Conservation (phyloP, 2,888 invertebrate species). For the Nycteola revayana region DNA sequence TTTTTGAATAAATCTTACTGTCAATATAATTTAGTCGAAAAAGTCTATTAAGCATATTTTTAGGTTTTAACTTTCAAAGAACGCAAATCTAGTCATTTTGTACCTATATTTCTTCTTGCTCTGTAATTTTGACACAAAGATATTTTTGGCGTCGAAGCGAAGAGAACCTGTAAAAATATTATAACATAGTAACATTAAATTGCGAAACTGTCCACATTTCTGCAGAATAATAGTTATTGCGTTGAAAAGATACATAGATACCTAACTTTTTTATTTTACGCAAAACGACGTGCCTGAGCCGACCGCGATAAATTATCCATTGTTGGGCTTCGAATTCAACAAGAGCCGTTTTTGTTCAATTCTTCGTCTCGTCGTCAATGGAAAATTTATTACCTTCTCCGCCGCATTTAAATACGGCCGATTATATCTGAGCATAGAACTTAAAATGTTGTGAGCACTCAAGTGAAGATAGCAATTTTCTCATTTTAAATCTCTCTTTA, state of each 20-base stretch:
- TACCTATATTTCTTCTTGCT: conserved; percentile 1
- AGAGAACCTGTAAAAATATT: too few relatives aligned
- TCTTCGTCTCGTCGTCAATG: conserved; percentile 77
- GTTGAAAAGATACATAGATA: conserved; percentile 42
- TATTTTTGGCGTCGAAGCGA: too few relatives aligned
- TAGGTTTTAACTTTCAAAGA: too few relatives aligned
- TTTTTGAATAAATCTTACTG: not conserved
- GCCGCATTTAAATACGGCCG: conserved; percentile 75
- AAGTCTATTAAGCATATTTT: too few relatives aligned
- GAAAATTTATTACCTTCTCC: conserved; percentile 74
- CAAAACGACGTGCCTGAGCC: conserved; percentile 52
- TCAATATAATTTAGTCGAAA: too few relatives aligned
- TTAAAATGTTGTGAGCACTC: conserved; percentile 62
- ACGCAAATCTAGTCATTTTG: conserved; percentile 5
- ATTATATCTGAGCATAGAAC: conserved; percentile 62
- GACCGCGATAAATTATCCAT: conserved; percentile 78
- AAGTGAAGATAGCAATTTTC: conserved; percentile 59
- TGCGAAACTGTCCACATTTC: conserved; percentile 24
- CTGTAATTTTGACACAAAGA: not conserved
- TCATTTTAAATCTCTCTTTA: conserved; percentile 48
- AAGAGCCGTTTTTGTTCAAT: conserved; percentile 79
- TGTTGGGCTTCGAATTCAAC: conserved; percentile 71
- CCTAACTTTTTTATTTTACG: conserved; percentile 52
- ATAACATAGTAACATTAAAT: too few relatives aligned
- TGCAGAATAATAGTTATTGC: conserved; percentile 31